Base-by-base conservation (phyloP, 2,888 invertebrate genomes). In the Hirtodrosophila confusa region DNA sequence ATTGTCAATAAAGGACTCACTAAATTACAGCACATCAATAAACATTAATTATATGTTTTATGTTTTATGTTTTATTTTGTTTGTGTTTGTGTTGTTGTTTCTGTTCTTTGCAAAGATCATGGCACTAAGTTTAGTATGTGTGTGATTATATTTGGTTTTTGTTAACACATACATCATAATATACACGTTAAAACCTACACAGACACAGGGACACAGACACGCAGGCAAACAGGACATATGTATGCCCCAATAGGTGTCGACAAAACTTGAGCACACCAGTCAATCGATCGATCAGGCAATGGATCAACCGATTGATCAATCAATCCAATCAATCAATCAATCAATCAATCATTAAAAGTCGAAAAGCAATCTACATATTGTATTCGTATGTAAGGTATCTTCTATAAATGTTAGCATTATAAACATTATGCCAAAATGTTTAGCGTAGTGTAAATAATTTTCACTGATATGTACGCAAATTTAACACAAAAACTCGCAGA, bases 401-500 rank as follows among this genome's bases (percentile, higher is more conserved):
- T 27, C 4, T 37, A 63, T 41, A 57, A 48, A 53, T 39, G 11
- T 65, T 27, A 27, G 50, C 60, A 53, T 39, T 55, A 58, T 78
- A 64, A 70, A 63, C 56, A 61, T 62, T 61, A 63, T 63, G 51
- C 67, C 63, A 78, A 74, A 43, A 37, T 61, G 45, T 50, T 55
- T 51, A 47, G 60, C 50, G 37, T 57, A 40, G 54, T 69, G 82
- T 82, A 78, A 78, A 79, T 82, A 78, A 78, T 82, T 79, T 61
- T 73, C 70, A 78, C 79, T 82, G 82, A 82, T 79, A 79, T 79
- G 78, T 78, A 67, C 75, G 71, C 71, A 78, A 78, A 78, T 73
- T 47, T 70, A 79, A 76, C 56, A 68, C 73, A 80, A 79, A 63
- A 70, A 73, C 63, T 75, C 63, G 37, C 61, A 43, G n/a, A 44